phyloP scores from a whole-genome alignment of 1,140 invertebrate species.

The Drosophila azteca region DNA sequence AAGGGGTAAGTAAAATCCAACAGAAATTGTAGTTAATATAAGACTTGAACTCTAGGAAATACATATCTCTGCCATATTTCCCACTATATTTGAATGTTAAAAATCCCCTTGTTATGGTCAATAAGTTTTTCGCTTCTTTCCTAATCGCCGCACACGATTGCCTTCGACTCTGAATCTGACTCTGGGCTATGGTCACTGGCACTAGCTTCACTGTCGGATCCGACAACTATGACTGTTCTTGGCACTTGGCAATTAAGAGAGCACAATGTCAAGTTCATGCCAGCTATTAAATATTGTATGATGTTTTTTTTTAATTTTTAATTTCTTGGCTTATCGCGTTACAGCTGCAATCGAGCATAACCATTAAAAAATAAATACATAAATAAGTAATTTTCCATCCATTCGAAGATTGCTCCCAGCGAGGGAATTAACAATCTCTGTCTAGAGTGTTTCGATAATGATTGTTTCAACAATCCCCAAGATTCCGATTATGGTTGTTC shows the following conservation, averaged over 20 bases:
- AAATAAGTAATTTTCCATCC: conserved; percentile 42
- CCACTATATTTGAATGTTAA: neutral
- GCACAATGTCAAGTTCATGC: conserved; percentile 71
- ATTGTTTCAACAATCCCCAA: too few relatives aligned
- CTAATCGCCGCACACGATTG: conserved; percentile 62
- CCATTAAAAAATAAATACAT: conserved; percentile 49
- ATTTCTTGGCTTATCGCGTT: conserved; percentile 46
- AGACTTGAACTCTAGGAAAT: neutral
- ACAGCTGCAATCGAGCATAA: conserved; percentile 43
- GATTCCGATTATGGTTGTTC: too few relatives aligned
- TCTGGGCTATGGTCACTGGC: neutral
- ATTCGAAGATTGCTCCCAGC: conserved; percentile 22
- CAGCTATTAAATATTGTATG: conserved; percentile 59
- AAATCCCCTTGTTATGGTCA: conserved; percentile 44
- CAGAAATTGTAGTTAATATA: neutral
- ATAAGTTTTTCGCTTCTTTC: conserved; percentile 48
- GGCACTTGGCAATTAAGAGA: conserved; percentile 63
- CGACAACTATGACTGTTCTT: conserved; percentile 45
- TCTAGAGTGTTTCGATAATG: neutral
- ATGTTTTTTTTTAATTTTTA: conserved; percentile 24
- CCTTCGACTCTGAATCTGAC: neutral
- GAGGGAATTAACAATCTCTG: neutral
- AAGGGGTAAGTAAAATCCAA: conserved; percentile 83
- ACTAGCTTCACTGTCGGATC: too few relatives aligned
- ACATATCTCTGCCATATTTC: neutral